phyloP scores from a whole-genome alignment of 1,140 invertebrate genomes.

The Caerostris extrusa region DNA sequence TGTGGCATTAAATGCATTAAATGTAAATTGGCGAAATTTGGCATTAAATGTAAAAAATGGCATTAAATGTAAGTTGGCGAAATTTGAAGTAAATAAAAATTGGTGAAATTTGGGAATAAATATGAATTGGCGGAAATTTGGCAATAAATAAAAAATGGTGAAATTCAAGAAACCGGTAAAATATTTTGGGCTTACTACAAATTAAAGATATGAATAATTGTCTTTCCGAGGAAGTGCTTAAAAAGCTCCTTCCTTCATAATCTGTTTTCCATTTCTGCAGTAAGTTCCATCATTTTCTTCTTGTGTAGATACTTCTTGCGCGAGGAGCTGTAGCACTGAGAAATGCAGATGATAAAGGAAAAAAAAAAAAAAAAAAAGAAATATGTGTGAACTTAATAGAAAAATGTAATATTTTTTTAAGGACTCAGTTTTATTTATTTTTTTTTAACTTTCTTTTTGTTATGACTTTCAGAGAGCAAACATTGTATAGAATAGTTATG shows the following conservation, averaged over 20 bases:
- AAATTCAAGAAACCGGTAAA: too few relatives aligned
- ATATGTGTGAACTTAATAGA: conserved; percentile 43
- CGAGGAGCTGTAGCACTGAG: not conserved
- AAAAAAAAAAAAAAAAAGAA: not conserved
- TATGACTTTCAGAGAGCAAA: conserved; percentile 14
- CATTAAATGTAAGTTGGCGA: too few relatives aligned
- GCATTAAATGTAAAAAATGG: too few relatives aligned
- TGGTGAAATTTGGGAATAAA: too few relatives aligned
- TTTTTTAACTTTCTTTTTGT: conserved; percentile 49
- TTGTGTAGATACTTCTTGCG: not conserved
- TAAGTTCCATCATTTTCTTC: conserved; percentile 37
- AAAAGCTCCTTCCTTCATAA: conserved; percentile 63
- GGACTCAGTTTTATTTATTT: too few relatives aligned
- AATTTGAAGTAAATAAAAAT: too few relatives aligned
- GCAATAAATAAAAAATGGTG: too few relatives aligned
- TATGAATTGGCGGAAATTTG: too few relatives aligned
- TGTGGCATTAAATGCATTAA: too few relatives aligned
- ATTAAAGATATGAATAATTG: conserved; percentile 73
- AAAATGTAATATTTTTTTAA: not conserved
- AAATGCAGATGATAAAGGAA: conserved; percentile 48
- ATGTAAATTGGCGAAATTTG: too few relatives aligned
- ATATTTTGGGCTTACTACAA: too few relatives aligned
- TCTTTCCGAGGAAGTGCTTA: conserved; percentile 49
- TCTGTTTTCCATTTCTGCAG: conserved; percentile 60
- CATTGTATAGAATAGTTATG: conserved; percentile 2